A percentile compares a stretch with the other conserved stretches of the same genome.
Conservation (phyloP, 2,888 invertebrate species). For the Agrotis ipsilon region DNA sequence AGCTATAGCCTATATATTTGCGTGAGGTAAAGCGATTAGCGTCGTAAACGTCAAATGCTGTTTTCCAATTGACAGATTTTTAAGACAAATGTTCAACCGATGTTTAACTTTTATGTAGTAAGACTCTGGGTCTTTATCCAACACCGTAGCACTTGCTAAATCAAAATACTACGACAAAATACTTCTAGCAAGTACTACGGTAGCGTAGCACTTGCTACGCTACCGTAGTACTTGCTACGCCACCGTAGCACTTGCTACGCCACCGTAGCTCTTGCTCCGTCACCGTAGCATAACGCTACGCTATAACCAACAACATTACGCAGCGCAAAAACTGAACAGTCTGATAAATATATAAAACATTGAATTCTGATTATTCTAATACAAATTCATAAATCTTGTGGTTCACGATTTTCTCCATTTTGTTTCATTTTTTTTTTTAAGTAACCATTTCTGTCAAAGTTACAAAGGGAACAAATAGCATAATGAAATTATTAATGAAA, state of each 20-base stretch:
- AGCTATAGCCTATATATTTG: background rate
- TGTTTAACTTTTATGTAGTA: background rate
- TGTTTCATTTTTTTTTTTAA: too few species aligned
- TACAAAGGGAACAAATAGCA: constrained; percentile 46
- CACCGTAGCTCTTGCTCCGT: background rate
- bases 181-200: too few species aligned
- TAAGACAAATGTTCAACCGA: too few species aligned
- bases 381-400: background rate
- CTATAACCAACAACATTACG: background rate
- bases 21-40: background rate
- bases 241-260: background rate
- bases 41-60: too few species aligned
- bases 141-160: background rate
- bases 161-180: too few species aligned
- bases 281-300: background rate
- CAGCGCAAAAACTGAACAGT: background rate
- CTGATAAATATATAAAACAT: background rate
- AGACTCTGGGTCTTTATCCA: too few species aligned
- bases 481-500: constrained; percentile 58
- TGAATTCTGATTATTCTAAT: background rate
- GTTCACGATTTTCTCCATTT: background rate
- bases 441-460: constrained; percentile 16
- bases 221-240: background rate
- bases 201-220: background rate
- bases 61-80: too few species aligned